Evolutionary conservation across 2,888 invertebrate species (phyloP), one percentile per base, ranked within the genome.

Genomic region (Ischnus inquisitorius): DNA sequence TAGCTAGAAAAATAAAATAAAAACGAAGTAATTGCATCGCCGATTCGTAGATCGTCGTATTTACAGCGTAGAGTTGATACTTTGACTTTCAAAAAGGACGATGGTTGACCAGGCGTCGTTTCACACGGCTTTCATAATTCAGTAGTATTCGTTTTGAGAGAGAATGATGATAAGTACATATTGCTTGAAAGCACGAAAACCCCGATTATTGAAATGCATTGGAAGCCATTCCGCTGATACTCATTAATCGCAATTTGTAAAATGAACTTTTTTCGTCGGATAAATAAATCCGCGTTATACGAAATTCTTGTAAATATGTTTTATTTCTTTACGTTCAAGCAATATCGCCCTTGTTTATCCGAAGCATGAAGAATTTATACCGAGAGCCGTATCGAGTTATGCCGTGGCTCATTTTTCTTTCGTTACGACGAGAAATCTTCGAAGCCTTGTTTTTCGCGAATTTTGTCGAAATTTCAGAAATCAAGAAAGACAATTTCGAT

Each of bases 41-140:
- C 75, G 80, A 79, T 72, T 64, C 62, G 14, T 51, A 54, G 69
- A 84, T 74, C 69, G 68, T 71, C 80, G 78, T 84, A 82, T 84
- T 39, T 84, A 84, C 84, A 84, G 69, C 67, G 64, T 69, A 57
- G 46, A 57, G 69, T 34, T 60, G 68, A 77, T 68, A 78, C 19
- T 75, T 78, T 28, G 51, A 69, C 68, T 43, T 25, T 78, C 22
- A 68, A 60, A 71, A 71, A 14, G 64, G 51, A 39, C 69, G 64
- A 71, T 41, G 48, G 34, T 19, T 48, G 62, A 71, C 48, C 46
- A 14, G 39, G n/a, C 68, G 62, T 68, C 46, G 64, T 34, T 62
- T 69, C 8, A 39, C 71, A 22, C 28, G n/a, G 25, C 34, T 62
- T 60, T 34, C 6, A 34, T 34, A 34, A 34, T 34, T 34, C 8